These are phyloP conservation scores for Alectoris magna DNA, from an alignment of 2,797 vertebrate genomes.

Conservation along the genomic window DNA sequence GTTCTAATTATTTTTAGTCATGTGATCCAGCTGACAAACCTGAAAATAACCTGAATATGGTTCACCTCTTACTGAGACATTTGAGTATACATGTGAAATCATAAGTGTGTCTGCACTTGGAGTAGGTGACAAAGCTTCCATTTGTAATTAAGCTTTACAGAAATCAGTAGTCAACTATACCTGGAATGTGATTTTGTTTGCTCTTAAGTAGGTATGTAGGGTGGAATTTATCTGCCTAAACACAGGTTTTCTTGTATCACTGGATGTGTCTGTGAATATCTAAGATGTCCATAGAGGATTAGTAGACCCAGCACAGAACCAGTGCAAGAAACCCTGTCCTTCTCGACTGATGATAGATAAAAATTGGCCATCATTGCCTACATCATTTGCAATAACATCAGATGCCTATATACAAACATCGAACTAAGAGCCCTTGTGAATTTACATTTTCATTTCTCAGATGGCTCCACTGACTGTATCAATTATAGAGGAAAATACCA, in stretches of 20 bases:
- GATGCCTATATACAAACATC: neutral
- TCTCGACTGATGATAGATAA: neutral
- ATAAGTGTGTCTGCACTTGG: neutral
- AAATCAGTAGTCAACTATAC: neutral
- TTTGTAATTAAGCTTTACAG: neutral
- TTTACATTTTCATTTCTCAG: neutral
- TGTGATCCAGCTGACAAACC: neutral
- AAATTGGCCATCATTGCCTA: neutral
- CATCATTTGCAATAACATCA: neutral
- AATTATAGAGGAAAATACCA: neutral
- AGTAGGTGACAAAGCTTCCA: neutral
- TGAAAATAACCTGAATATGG: neutral
- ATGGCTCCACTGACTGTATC: neutral
- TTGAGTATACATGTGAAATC: neutral
- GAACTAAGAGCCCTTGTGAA: neutral
- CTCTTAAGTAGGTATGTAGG: neutral
- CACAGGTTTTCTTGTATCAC: accelerated
- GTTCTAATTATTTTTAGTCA: neutral
- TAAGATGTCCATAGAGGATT: neutral
- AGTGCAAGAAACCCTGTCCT: neutral
- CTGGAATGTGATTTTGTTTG: neutral
- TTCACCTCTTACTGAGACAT: neutral
- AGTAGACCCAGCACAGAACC: neutral
- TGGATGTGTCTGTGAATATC: neutral
- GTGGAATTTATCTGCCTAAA: neutral